phyloP scores from a whole-genome alignment of 2,888 invertebrate species.

The Craniophora ligustri region DNA sequence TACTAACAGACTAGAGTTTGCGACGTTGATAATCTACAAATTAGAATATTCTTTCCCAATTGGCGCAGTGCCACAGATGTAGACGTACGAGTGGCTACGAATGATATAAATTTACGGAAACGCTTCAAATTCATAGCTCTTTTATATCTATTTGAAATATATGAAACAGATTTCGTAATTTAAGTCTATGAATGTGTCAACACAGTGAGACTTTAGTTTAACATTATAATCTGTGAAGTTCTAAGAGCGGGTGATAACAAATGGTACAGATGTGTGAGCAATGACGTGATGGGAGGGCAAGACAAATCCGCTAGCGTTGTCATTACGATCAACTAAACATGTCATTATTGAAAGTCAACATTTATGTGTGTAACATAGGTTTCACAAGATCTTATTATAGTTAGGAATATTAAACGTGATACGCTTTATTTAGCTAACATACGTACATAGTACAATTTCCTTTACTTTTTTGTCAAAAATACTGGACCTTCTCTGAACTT shows the following conservation, averaged over 20 bases:
- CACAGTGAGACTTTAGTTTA: conserved; percentile 25
- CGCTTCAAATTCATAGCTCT: conserved; percentile 42
- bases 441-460: too few relatives aligned
- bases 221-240: conserved; percentile 28
- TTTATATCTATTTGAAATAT: conserved; percentile 45
- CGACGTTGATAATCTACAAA: conserved; percentile 20
- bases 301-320: conserved; percentile 31
- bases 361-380: too few relatives aligned
- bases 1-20: too few relatives aligned
- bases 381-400: too few relatives aligned
- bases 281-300: conserved; percentile 11
- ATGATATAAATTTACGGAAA: conserved; percentile 32
- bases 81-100: conserved; percentile 22
- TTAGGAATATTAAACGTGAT: too few relatives aligned
- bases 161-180: conserved; percentile 34
- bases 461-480: too few relatives aligned
- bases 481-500: too few relatives aligned
- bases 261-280: conserved; percentile 21
- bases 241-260: conserved; percentile 21
- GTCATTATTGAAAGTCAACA: conserved; percentile 12
- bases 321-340: conserved; percentile 12
- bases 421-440: too few relatives aligned
- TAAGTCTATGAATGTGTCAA: conserved; percentile 44
- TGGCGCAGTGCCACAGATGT: conserved; percentile 46
- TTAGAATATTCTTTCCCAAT: conserved; percentile 34